phyloP scores from a whole-genome alignment of 1,140 invertebrate species.

The Drosophila grimshawi region DNA sequence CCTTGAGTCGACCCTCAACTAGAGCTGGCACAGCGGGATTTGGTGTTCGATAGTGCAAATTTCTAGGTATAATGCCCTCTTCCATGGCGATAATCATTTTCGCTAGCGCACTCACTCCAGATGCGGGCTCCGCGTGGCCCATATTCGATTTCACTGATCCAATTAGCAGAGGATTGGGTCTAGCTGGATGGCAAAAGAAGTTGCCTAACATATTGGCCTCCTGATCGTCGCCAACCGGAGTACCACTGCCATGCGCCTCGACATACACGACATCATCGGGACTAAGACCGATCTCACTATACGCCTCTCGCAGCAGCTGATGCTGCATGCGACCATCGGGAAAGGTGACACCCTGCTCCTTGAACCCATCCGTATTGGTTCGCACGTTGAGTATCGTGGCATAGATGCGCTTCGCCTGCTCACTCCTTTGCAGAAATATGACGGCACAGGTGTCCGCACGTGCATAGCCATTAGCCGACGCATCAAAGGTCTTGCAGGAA shows the following conservation, averaged over 20 bases:
- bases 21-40: slow-evolving; percentile 96
- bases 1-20: slow-evolving; percentile 93
- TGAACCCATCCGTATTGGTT: slow-evolving; percentile 95
- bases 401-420: slow-evolving; percentile 92
- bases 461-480: slow-evolving; percentile 95
- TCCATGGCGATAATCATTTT: slow-evolving; percentile 97
- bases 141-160: slow-evolving; percentile 99
- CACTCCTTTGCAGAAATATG: slow-evolving; percentile 91
- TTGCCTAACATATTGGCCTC: slow-evolving; percentile 97
- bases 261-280: slow-evolving; percentile 93
- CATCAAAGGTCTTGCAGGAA: slow-evolving; percentile 96
- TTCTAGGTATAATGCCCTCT: slow-evolving; percentile 92
- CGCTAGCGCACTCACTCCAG: slow-evolving; percentile 94
- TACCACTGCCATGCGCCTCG: slow-evolving; percentile 99
- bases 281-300: slow-evolving; percentile 91
- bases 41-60: slow-evolving; percentile 94
- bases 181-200: slow-evolving; percentile 92
- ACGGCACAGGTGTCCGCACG: slow-evolving; percentile 94
- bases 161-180: slow-evolving; percentile 92
- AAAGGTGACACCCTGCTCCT: slow-evolving; percentile 95
- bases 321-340: slow-evolving; percentile 95
- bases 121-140: slow-evolving; percentile 98
- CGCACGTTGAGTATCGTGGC: slow-evolving; percentile 93
- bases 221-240: slow-evolving; percentile 97
- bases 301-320: slow-evolving; percentile 92